Base-by-base conservation (phyloP, 2,797 vertebrate species). In the Lemur catta region DNA sequence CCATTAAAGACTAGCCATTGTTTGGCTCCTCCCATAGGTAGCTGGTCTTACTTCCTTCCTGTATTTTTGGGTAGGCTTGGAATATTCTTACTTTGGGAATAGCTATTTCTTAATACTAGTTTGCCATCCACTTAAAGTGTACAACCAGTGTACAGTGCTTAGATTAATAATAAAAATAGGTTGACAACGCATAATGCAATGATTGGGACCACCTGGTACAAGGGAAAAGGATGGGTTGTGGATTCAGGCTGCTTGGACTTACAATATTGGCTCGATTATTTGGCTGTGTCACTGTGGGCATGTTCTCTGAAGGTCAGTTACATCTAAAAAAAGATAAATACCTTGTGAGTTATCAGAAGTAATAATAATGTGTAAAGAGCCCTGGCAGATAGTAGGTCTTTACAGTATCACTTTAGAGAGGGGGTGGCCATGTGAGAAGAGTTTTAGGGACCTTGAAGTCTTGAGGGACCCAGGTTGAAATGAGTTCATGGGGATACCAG, bases 1-100 rank as follows among this genome's bases (percentile, higher is more conserved):
- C 46, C 46, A 93, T 89, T 98, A 97, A 98, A 98, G 92, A 85
- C 41, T 82, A 96, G 96, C 88, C 59, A 20, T 86, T 76, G 79
- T 2, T 61, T 96, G 95, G 94, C 97, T 92, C 41, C 65, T 97
- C 74, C 91, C n/a, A 33, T 61, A 71, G 41, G 46, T 79, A 76
- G 38, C 59, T 91, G 80, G 61, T 89, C 71, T 95, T 86, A 20
- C 24, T 85, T 96, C 24, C 95, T 35, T 88, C 15, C 35, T 55
- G 22, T 65, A 7, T 59, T 96, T 91, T 84, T 24, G 18, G 43
- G 6, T 35, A 43, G 28, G 15, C 4, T 14, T 11, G 22, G 76
- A 4, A 84, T 30, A 38, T 93, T 90, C 48, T 95, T 87, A 35
- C 26, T 35, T 89, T 59, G 22, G n/a, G 22, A 74, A 17, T 63